phyloP scores from a whole-genome alignment of 2,113 vertebrate species.

The Sphaerodactylus townsendi region DNA sequence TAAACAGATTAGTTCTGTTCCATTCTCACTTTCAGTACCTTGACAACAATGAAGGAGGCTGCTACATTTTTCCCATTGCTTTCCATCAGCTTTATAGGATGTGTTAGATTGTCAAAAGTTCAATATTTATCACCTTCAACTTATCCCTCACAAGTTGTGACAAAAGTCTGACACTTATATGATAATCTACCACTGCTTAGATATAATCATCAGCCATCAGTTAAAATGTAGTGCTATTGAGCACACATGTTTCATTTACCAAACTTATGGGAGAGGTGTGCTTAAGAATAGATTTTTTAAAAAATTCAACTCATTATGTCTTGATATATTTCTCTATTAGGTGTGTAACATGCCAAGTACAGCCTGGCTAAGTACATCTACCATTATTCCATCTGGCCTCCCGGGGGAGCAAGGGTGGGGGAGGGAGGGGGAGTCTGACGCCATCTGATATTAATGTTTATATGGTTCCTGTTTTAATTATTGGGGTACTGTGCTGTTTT shows the following conservation, averaged over 20 bases:
- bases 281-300: no score
- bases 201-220: background rate
- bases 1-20: background rate
- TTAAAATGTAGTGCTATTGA: no score
- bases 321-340: background rate
- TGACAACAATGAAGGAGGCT: background rate
- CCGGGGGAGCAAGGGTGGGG: no score
- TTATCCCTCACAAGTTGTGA: background rate
- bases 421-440: no score
- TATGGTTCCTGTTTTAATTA: no score
- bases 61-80: background rate
- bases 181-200: background rate
- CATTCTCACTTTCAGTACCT: background rate
- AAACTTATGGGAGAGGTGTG: background rate
- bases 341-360: background rate
- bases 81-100: background rate
- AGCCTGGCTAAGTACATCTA: no score
- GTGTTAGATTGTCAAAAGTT: background rate
- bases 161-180: background rate
- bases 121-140: background rate
- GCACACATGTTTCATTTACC: background rate
- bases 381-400: no score
- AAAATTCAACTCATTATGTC: no score
- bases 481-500: no score
- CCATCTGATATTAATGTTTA: no score